Conservation (phyloP, 2,888 invertebrate species). For the Blastobasis lacticolella region DNA sequence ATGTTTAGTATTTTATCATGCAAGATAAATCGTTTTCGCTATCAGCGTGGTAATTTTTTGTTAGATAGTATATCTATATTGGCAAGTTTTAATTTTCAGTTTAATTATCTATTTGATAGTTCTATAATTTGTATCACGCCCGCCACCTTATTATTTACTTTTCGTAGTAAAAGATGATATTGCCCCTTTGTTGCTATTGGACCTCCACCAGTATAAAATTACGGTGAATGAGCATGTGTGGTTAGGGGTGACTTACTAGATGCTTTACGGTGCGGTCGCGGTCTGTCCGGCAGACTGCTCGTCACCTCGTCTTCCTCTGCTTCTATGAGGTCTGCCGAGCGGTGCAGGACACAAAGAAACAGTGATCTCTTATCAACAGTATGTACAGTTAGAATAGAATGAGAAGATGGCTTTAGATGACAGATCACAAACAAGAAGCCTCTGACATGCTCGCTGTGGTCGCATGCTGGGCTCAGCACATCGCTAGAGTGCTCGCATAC, state of each 20-base stretch:
- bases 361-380: conserved; percentile 15
- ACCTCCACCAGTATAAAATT: neutral
- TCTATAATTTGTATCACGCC: conserved; percentile 1
- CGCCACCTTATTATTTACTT: conserved; percentile 17
- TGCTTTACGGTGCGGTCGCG: conserved; percentile 66
- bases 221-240: conserved; percentile 17
- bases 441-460: conserved; percentile 42
- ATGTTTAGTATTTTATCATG: neutral
- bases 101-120: neutral
- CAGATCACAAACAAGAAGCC: conserved; percentile 35
- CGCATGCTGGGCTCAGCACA: conserved; percentile 29
- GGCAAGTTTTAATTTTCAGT: neutral
- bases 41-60: neutral
- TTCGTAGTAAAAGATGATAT: neutral
- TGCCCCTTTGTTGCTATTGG: too few species aligned
- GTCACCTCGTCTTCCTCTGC: conserved; percentile 72
- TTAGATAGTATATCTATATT: neutral
- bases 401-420: neutral
- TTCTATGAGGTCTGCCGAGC: conserved; percentile 72
- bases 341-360: conserved; percentile 35
- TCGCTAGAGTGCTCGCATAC: conserved; percentile 6
- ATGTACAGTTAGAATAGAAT: conserved; percentile 28
- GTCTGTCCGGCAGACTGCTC: conserved; percentile 61
- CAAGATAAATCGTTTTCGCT: neutral
- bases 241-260: conserved; percentile 66